These are phyloP conservation scores for Pocillopora grandis DNA, from an alignment of 92 coral and sea anemone genomes.

Conservation along the genomic window DNA sequence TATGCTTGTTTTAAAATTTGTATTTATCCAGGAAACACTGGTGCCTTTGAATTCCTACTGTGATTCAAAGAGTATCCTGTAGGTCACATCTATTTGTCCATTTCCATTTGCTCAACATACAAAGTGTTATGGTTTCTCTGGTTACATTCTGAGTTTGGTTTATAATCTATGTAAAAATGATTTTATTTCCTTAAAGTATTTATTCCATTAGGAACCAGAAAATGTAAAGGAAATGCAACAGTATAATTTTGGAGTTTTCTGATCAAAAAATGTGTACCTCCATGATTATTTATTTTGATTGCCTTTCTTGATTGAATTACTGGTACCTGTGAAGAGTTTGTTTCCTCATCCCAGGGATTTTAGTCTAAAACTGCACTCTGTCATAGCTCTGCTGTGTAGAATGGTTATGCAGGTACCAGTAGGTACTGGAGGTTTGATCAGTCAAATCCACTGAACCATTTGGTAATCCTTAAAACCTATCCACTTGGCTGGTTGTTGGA, in stretches of 20 bases:
- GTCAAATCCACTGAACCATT: not conserved
- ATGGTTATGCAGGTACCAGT: conserved; percentile 22
- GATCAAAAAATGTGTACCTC: not conserved
- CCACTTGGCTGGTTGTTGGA: conserved; percentile 15
- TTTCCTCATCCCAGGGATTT: not conserved
- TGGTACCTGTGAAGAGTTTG: conserved; percentile 9
- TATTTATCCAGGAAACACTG: conserved; percentile 13
- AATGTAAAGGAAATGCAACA: not conserved
- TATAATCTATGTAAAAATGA: not conserved
- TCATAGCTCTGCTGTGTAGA: not conserved
- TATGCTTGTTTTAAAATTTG: conserved; percentile 25
- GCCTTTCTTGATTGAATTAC: conserved; percentile 21
- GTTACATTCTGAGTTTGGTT: not conserved
- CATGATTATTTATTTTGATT: conserved; percentile 17
- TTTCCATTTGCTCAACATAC: conserved; percentile 1
- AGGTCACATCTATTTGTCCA: not conserved
- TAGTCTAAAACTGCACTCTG: conserved; percentile 2
- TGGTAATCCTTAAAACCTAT: not conserved
- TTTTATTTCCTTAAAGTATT: not conserved
- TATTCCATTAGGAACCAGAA: too few species aligned
- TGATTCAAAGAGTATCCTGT: not conserved
- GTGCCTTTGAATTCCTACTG: conserved; percentile 20
- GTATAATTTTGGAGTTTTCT: not conserved
- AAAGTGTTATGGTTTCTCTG: not conserved
- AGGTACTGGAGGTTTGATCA: not conserved